phyloP scores from a whole-genome alignment of 2,797 vertebrate genomes.

The Nasua narica region DNA sequence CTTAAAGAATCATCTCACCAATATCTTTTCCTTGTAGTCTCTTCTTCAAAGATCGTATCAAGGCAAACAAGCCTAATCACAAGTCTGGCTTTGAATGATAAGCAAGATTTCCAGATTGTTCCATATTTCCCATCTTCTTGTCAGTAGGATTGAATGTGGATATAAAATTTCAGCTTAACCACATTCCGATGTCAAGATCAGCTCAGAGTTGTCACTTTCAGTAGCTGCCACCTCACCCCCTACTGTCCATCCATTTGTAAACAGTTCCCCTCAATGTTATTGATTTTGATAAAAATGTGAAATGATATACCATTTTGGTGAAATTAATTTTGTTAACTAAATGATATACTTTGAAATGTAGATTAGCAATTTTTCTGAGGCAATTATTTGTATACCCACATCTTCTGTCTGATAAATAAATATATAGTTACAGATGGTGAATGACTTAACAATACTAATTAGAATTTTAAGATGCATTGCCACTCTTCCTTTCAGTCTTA shows the following conservation, averaged over 20 bases:
- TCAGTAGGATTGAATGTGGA: background rate
- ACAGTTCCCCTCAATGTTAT: background rate
- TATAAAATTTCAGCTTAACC: background rate
- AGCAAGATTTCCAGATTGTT: background rate
- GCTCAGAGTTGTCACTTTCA: background rate
- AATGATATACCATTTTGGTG: background rate
- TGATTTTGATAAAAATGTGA: background rate
- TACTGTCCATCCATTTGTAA: background rate
- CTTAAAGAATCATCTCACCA: background rate
- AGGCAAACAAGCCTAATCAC: background rate
- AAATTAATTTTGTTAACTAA: background rate
- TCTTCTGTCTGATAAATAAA: background rate
- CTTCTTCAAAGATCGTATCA: background rate
- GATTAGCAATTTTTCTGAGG: background rate
- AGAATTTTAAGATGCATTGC: background rate
- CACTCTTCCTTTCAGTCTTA: slow-evolving; percentile 5
- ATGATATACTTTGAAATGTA: background rate
- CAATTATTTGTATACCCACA: slow-evolving; percentile 4
- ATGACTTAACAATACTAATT: slow-evolving; percentile 6
- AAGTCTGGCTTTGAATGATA: background rate
- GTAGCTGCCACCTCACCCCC: background rate
- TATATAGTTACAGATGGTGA: background rate
- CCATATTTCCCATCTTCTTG: background rate
- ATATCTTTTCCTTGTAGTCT: background rate
- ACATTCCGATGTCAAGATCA: background rate